Evolutionary conservation across 2,797 vertebrate genomes (phyloP), one percentile per base, ranked within the genome.

Genomic region (Sparidentex hasta): DNA sequence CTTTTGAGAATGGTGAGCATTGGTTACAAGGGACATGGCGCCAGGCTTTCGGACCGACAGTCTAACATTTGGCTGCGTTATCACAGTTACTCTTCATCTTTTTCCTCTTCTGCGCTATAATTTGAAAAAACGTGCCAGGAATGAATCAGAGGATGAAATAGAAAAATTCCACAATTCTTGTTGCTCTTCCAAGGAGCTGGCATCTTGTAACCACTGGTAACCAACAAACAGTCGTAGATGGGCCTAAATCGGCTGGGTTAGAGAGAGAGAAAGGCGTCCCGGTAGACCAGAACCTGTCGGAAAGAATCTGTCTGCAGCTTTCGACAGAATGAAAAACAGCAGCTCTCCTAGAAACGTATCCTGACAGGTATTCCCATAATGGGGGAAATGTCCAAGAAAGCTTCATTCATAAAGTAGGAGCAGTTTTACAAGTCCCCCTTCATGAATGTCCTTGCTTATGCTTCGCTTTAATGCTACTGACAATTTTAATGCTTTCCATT

Each of bases 281-380:
- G 47, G 71, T 9, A 73, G 87, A 89, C 33, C 69, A 41, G 50
- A 82, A 82, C 68, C 81, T 80, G 83, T 85, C 69, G 50, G 84
- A 89, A 90, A 84, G 74, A 87, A 83, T 80, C 81, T 81, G 58
- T 74, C 76, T 3, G 7, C 71, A 25, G 18, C 70, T 74, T 25
- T 27, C 51, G 74, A 61, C 66, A 62, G 72, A 90, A 74, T 77
- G 78, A 86, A 81, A 88, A 85, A 69, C 79, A 79, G 61, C 68
- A 87, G 69, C 51, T 79, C 62, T 70, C 56, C 46, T 38, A 71
- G 66, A 87, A 83, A 80, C 76, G 11, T 61, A 76, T 71, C 74
- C 78, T 87, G 81, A 85, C 87, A 85, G 82, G 76, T 88, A 81
- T 84, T 88, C 86, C 84, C 79, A 54, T 48, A 78, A 68, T 65